Base-by-base conservation (phyloP, 2,113 vertebrate species). In the Sturnira hondurensis region DNA sequence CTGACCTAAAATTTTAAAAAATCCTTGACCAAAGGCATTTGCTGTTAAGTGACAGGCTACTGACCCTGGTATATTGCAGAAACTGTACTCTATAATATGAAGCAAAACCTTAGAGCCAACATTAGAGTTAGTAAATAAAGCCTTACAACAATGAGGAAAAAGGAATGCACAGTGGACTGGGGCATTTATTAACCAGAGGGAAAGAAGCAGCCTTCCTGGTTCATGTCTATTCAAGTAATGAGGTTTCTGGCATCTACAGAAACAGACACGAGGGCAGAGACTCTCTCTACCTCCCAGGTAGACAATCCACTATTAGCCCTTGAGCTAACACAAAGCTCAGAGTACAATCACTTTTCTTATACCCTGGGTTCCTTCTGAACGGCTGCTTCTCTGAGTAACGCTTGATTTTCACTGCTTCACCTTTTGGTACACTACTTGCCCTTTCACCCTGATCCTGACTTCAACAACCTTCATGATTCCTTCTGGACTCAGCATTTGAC, bases 401-500 rank as follows among this genome's bases (percentile, higher is more conserved):
- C 93, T 6, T 71, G 43, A 95, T 86, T 95, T 89, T 74, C 65
- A 92, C 71, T 74, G 54, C 61, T n/a, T 88, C 3, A 3, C 41
- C 71, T 81, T 84, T 77, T 28, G 92, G 74, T 84, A 63, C 31
- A 80, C 36, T 43, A 80, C 56, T 94, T 76, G 50, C 36, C 81
- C 68, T 91, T 77, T 65, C 16, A 87, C 7, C 31, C 67, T 45
- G 58, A 63, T 96, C 52, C 45, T 73, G 65, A 94, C 65, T 97
- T 97, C 91, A 87, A 82, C 36, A 84, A 86, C 96, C 96, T 95
- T 84, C 93, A 85, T 97, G 93, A 98, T 97, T 96, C 50, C 11
- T 97, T 98, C 65, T 94, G 98, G 96, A 96, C 93, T 98, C 38
- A 97, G 94, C 96, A 96, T 93, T 41, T 96, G 73, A 95, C 94